These are phyloP conservation scores for Cheilosia urbana DNA, from an alignment of 2,888 invertebrate genomes.

Conservation along the genomic window DNA sequence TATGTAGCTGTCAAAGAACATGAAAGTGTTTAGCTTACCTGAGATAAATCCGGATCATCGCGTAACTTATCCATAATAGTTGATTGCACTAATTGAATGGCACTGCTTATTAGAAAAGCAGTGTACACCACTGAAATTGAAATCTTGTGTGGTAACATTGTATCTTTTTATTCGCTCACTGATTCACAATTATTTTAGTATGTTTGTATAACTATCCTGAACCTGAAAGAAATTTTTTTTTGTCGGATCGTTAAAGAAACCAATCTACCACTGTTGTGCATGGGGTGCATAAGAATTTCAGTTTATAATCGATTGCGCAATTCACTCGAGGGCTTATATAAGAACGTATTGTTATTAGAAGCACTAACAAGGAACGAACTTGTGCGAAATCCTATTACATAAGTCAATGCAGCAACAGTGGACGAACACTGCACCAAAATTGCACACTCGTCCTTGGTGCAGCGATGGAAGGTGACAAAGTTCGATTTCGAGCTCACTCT, in stretches of 20 bases:
- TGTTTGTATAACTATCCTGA: conserved; percentile 40
- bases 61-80: conserved; percentile 87
- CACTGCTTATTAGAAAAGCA: conserved; percentile 61
- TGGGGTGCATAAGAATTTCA: conserved; percentile 58
- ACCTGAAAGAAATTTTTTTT: conserved; percentile 50
- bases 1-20: not conserved
- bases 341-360: conserved; percentile 60
- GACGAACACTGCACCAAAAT: conserved; percentile 68
- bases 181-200: conserved; percentile 20
- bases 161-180: conserved; percentile 49
- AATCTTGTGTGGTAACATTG: conserved; percentile 60
- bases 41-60: conserved; percentile 88
- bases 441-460: conserved; percentile 65
- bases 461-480: conserved; percentile 32
- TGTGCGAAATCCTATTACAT: conserved; percentile 64
- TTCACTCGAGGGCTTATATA: conserved; percentile 66
- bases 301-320: conserved; percentile 68
- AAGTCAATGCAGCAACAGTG: conserved; percentile 72
- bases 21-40: conserved; percentile 85
- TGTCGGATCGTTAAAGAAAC: conserved; percentile 1
- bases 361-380: conserved; percentile 44
- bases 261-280: conserved; percentile 33
- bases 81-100: conserved; percentile 79
- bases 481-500: conserved; percentile 6
- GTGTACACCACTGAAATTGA: conserved; percentile 61